phyloP scores from a whole-genome alignment of 2,797 vertebrate species.

The Taeniopygia guttata region DNA sequence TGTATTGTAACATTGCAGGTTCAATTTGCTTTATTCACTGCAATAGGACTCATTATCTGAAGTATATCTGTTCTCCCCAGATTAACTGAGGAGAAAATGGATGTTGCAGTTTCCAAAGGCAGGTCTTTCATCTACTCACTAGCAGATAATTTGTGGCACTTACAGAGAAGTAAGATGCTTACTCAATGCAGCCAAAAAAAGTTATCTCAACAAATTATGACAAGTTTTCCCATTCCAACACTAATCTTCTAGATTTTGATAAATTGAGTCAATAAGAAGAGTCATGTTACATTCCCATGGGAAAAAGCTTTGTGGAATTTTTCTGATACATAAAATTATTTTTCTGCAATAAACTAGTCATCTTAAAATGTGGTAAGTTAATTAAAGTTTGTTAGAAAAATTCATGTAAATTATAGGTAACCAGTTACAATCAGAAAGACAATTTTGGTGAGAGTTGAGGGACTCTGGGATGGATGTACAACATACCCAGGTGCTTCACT shows the following conservation, averaged over 20 bases:
- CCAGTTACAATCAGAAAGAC: background rate
- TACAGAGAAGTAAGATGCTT: background rate
- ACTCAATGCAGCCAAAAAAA: background rate
- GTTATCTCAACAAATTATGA: background rate
- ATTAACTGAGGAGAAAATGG: background rate
- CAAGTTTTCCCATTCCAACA: slow-evolving; percentile 21
- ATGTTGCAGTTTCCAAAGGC: background rate
- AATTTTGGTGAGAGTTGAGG: background rate
- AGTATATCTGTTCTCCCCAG: background rate
- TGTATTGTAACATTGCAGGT: background rate
- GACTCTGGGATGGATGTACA: background rate
- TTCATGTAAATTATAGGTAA: background rate
- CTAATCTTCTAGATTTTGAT: background rate
- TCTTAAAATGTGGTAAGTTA: background rate
- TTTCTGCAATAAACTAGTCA: background rate
- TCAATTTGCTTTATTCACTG: background rate
- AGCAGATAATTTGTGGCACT: background rate
- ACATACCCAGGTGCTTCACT: background rate
- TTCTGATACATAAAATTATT: background rate
- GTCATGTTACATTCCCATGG: background rate
- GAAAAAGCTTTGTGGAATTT: background rate
- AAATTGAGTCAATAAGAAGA: background rate
- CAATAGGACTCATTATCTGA: background rate
- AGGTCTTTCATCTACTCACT: background rate
- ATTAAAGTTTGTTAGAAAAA: background rate